Percentiles rank a stretch among this genome's conserved stretches.
These are phyloP conservation scores for Salarias fasciatus DNA, from an alignment of 2,797 vertebrate species.

Conservation along the genomic window DNA sequence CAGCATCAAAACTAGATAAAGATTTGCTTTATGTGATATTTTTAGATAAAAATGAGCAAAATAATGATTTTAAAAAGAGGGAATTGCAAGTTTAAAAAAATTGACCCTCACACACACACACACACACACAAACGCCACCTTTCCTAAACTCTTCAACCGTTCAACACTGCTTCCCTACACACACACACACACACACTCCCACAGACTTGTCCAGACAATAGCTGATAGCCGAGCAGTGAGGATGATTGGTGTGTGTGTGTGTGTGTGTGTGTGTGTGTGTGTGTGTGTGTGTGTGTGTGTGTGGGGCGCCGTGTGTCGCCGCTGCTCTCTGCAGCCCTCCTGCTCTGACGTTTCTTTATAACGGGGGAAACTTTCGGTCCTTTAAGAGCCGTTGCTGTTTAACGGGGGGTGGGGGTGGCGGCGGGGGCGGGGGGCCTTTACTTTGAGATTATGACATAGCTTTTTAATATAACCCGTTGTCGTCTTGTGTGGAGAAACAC, in stretches of 20 bases:
- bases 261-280: too few species aligned
- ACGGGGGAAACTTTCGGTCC: slow-evolving; percentile 56
- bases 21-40: too few species aligned
- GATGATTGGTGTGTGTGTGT: slow-evolving; percentile 33
- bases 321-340: slow-evolving; percentile 33
- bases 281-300: too few species aligned
- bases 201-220: slow-evolving; percentile 69
- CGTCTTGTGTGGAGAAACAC: slow-evolving; percentile 13
- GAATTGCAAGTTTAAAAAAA: too few species aligned
- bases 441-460: slow-evolving; percentile 70
- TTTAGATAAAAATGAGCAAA: too few species aligned
- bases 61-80: too few species aligned
- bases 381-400: slow-evolving; percentile 66
- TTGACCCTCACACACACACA: neutral
- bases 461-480: slow-evolving; percentile 72
- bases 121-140: slow-evolving; percentile 39
- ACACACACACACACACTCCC: slow-evolving; percentile 45
- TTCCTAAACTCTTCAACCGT: too few species aligned
- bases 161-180: too few species aligned
- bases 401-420: slow-evolving; percentile 10
- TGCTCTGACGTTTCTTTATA: slow-evolving; percentile 61
- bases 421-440: slow-evolving; percentile 25
- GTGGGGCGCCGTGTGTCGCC: slow-evolving; percentile 56
- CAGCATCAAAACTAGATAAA: too few species aligned
- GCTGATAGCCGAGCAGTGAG: slow-evolving; percentile 61